Conservation (phyloP, 2,113 vertebrate genomes). For the Neolamprologus falcicula region DNA sequence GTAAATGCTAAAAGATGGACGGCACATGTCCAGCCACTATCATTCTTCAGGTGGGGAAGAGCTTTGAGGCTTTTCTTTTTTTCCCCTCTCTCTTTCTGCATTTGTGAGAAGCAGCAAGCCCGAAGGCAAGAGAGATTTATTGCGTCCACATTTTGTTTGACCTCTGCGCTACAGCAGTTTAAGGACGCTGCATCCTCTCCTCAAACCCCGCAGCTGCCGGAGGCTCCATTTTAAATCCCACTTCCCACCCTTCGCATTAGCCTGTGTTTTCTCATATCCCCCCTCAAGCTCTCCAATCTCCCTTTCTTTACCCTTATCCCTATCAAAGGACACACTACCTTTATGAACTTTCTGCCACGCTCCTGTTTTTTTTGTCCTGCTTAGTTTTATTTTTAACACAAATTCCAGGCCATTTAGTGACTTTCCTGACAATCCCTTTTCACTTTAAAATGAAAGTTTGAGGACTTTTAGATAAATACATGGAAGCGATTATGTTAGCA, state of each 20-base stretch:
- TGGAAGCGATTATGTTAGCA: neutral
- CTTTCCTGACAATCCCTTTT: neutral
- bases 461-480: neutral
- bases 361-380: neutral
- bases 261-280: slow-evolving; percentile 32
- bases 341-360: neutral
- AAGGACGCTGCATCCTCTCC: neutral
- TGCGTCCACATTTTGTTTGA: slow-evolving; percentile 41
- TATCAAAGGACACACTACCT: neutral
- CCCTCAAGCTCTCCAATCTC: neutral
- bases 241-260: neutral
- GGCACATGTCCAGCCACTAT: neutral
- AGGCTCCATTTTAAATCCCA: slow-evolving; percentile 11
- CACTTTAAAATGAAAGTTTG: neutral
- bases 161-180: neutral
- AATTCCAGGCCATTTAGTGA: neutral
- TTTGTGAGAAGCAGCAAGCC: neutral
- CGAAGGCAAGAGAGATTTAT: slow-evolving; percentile 26
- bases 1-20: neutral
- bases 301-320: neutral
- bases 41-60: neutral
- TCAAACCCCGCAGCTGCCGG: slow-evolving; percentile 13
- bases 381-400: neutral
- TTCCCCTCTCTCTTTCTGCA: neutral
- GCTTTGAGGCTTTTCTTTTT: neutral